Conservation (phyloP, 2,888 invertebrate species). For the Leucoptera coffeella region DNA sequence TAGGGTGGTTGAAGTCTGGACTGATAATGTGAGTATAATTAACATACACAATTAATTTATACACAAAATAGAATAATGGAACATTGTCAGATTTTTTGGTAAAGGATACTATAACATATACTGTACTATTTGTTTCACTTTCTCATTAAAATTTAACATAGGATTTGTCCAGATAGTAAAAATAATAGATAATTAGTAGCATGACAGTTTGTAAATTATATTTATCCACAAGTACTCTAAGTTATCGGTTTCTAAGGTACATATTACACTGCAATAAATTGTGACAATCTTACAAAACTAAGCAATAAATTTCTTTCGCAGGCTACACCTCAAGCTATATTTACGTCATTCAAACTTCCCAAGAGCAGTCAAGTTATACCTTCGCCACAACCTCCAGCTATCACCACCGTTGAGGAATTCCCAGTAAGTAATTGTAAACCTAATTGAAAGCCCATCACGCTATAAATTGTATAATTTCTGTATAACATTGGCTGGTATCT, state of each 20-base stretch:
- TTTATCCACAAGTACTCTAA: too few species aligned
- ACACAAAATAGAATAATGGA: too few species aligned
- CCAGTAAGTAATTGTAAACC: conserved; percentile 43
- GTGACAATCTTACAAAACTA: background rate
- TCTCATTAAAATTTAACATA: too few species aligned
- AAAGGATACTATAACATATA: too few species aligned
- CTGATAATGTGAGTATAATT: conserved; percentile 65
- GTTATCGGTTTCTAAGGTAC: too few species aligned
- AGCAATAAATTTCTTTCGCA: background rate
- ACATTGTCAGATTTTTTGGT: too few species aligned
- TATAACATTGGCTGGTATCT: too few species aligned
- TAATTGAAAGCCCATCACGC: background rate
- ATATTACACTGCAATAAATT: too few species aligned
- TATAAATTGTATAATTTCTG: conserved; percentile 12
- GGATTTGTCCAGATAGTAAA: too few species aligned
- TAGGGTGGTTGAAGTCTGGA: conserved; percentile 86
- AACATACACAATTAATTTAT: conserved; percentile 4
- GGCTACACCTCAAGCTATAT: conserved; percentile 78
- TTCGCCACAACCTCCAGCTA: conserved; percentile 28
- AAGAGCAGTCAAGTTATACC: conserved; percentile 54
- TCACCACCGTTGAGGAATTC: conserved; percentile 38
- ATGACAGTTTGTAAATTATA: too few species aligned
- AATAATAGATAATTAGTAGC: too few species aligned
- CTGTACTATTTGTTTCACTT: too few species aligned
- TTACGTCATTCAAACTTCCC: conserved; percentile 88